Percentiles rank a stretch among this genome's conserved stretches.
Conservation (phyloP, 2,797 vertebrate species). For the Epinephelus coioides region DNA sequence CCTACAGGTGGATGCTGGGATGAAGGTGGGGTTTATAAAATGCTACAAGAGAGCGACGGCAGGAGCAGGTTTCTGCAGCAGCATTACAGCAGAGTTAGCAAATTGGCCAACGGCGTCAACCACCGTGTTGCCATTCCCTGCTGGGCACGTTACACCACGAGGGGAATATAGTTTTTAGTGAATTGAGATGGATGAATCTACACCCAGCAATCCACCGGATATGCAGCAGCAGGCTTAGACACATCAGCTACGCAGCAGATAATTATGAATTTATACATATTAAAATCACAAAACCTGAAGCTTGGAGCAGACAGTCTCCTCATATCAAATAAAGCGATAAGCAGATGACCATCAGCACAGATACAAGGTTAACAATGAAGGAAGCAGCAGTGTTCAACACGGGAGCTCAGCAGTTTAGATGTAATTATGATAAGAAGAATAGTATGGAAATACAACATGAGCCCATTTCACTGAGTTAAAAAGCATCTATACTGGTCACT, state of each 20-base stretch:
- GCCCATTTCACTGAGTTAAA: conserved; percentile 1
- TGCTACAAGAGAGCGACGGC: conserved; percentile 21
- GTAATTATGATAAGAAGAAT: conserved; percentile 42
- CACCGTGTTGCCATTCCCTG: conserved; percentile 16
- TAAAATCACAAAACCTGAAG: conserved; percentile 43
- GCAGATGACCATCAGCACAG: conserved; percentile 22
- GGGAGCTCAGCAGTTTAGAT: conserved; percentile 33
- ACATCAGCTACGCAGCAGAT: conserved; percentile 32
- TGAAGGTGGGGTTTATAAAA: conserved; percentile 41
- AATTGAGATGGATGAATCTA: conserved; percentile 26
- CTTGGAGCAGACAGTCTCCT: conserved; percentile 15
- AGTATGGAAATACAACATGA: conserved; percentile 9
- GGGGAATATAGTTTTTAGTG: conserved; percentile 26
- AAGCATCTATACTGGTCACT: not conserved
- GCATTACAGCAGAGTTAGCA: conserved; percentile 16
- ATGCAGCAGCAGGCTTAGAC: conserved; percentile 37
- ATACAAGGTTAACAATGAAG: conserved; percentile 17
- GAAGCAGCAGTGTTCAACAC: conserved; percentile 11
- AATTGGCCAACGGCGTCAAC: conserved; percentile 15
- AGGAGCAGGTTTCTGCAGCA: conserved; percentile 24
- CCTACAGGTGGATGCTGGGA: conserved; percentile 56
- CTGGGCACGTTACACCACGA: conserved; percentile 4
- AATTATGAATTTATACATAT: conserved; percentile 49
- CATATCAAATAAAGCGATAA: conserved; percentile 17
- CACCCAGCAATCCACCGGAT: conserved; percentile 27